These are phyloP conservation scores for Notarius lentiginosus DNA, from an alignment of 2,113 vertebrate species.

Conservation along the genomic window DNA sequence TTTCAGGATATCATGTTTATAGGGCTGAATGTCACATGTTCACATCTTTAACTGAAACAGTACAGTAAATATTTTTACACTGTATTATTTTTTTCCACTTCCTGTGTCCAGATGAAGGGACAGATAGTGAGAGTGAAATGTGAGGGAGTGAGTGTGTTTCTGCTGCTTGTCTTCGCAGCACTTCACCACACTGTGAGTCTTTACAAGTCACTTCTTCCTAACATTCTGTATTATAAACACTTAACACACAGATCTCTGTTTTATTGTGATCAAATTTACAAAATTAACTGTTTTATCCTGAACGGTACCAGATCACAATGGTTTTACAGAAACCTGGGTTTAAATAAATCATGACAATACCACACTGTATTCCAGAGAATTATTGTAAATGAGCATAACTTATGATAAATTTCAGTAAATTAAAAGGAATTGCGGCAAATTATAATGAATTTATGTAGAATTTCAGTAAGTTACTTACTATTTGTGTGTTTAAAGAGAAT, in stretches of 20 bases:
- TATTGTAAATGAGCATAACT: background rate
- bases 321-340: background rate
- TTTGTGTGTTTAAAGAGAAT: no score
- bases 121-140: background rate
- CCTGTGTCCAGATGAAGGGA: background rate
- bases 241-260: background rate
- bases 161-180: background rate
- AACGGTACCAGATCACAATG: background rate
- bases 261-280: background rate
- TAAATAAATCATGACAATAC: background rate
- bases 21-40: background rate
- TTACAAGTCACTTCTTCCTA: no score
- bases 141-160: constrained; percentile 8
- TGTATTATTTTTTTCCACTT: background rate
- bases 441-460: background rate
- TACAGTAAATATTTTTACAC: background rate
- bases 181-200: background rate
- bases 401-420: background rate
- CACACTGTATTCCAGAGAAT: background rate
- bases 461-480: background rate
- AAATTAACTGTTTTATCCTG: background rate
- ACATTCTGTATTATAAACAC: background rate
- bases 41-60: background rate
- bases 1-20: background rate
- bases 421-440: background rate